These are phyloP conservation scores for Thinocorus orbignyianus DNA, from an alignment of 2,113 vertebrate genomes.

Conservation along the genomic window DNA sequence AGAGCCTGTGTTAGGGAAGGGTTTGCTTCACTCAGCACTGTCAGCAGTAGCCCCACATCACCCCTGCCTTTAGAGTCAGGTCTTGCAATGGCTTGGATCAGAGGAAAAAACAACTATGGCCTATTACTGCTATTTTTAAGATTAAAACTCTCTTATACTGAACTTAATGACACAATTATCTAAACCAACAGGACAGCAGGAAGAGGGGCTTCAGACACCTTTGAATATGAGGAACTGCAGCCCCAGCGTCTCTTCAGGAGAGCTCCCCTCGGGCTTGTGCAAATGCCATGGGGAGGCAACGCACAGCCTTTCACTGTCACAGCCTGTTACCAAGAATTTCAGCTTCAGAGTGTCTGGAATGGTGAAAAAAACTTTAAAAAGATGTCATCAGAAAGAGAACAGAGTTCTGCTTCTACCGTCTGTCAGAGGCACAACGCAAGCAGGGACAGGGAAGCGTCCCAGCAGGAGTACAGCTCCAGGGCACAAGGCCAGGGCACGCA, in stretches of 20 bases:
- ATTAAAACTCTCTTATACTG: background rate
- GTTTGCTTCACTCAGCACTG: background rate
- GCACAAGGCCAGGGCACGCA: fast-evolving
- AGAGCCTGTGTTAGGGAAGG: background rate
- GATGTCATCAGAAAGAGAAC: background rate
- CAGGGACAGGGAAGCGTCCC: background rate
- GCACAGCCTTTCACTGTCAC: fast-evolving
- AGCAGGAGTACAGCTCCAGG: background rate
- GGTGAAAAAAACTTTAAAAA: background rate
- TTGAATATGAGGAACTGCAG: background rate
- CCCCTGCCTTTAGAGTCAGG: background rate
- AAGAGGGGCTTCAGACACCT: background rate
- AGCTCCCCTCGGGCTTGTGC: background rate
- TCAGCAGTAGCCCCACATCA: background rate
- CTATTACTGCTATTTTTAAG: background rate
- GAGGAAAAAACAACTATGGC: background rate
- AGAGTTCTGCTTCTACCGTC: background rate
- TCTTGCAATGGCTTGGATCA: background rate
- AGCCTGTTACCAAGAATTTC: background rate
- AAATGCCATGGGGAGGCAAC: background rate
- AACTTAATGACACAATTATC: background rate
- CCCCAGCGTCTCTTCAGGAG: background rate
- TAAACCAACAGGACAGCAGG: background rate
- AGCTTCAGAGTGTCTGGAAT: background rate
- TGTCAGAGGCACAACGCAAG: background rate